Base-by-base conservation (phyloP, 2,113 vertebrate genomes). In the Rattus rattus region DNA sequence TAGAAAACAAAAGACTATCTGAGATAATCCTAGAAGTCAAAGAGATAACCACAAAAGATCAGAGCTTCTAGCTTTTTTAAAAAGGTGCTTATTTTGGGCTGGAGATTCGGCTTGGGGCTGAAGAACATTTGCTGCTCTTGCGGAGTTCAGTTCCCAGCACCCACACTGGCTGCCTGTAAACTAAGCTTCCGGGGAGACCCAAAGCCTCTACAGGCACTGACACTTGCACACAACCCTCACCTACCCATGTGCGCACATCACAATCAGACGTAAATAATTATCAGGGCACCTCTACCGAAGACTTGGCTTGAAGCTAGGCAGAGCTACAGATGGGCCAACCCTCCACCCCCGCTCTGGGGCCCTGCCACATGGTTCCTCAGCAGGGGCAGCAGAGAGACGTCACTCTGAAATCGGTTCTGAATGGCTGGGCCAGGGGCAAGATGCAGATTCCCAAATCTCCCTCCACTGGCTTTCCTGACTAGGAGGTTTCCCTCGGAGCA, bases 391-490 rank as follows among this genome's bases (percentile, higher is more conserved):
- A 9, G 0, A 36, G 49, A 54, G 22, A 36, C 28, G 17, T 77
- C 84, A 73, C 79, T 84, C 75, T 10, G 17, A 91, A 81, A 63
- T 52, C 10, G 5, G 30, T 0, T 85, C 11, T 54, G 59, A 95
- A 90, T 90, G 10, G 65, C 61, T 2, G 10, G 59, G 24, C 63
- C 33, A 91, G 63, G 13, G 61, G 28, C 56, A 43, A 89, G 79
- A 94, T 61, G 77, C 96, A 94, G 97, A 67, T 30, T 65, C 85
- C 95, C 94, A 33, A 90, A 97, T 89, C 90, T 95, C 28, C 72
- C 97, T 98, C 97, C 0, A 86, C 56, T 95, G 93, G 5, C 77
- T 98, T 98, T 98, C 98, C 98, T 98, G 96, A 63, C 97, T 88
- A 90, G 85, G 95, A 91, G 94, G 80, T 95, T 94, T 93, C 88